phyloP scores from a whole-genome alignment of 2,797 vertebrate genomes.

The Macropus fuliginosus region DNA sequence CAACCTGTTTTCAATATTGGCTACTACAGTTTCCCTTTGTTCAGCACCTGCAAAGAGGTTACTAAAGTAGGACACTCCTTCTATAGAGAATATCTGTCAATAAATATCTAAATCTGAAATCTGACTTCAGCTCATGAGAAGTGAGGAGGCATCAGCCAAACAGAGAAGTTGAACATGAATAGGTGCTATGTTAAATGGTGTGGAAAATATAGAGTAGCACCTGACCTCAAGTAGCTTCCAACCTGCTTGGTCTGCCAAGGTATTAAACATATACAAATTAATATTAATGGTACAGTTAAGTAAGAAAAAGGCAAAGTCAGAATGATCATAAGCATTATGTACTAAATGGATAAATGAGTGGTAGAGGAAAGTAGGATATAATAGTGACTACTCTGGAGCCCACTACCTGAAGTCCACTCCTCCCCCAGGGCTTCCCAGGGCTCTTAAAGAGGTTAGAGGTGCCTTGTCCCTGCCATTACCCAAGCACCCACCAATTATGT shows the following conservation, averaged over 20 bases:
- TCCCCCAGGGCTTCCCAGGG: not conserved
- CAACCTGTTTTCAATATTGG: slow-evolving; percentile 4
- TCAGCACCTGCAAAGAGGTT: not conserved
- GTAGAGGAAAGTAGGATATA: not conserved
- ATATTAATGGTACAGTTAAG: not conserved
- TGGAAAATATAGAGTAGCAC: not conserved
- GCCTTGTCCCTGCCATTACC: not conserved
- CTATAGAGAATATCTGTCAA: not conserved
- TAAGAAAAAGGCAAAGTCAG: not conserved
- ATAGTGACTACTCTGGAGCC: not conserved
- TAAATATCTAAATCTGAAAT: slow-evolving; percentile 4
- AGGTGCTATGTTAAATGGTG: not conserved
- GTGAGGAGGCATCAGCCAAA: not conserved
- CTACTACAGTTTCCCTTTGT: not conserved
- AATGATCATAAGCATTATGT: not conserved
- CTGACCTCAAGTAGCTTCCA: not conserved
- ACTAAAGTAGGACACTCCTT: not conserved
- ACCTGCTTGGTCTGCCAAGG: not conserved
- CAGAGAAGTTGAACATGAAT: not conserved
- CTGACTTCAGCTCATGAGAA: not conserved
- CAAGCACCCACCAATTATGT: not conserved
- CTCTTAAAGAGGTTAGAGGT: not conserved
- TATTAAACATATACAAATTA: not conserved
- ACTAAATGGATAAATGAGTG: not conserved
- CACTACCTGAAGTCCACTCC: not conserved